Conservation (phyloP, 2,888 invertebrate species). For the Cephalotes varians region DNA sequence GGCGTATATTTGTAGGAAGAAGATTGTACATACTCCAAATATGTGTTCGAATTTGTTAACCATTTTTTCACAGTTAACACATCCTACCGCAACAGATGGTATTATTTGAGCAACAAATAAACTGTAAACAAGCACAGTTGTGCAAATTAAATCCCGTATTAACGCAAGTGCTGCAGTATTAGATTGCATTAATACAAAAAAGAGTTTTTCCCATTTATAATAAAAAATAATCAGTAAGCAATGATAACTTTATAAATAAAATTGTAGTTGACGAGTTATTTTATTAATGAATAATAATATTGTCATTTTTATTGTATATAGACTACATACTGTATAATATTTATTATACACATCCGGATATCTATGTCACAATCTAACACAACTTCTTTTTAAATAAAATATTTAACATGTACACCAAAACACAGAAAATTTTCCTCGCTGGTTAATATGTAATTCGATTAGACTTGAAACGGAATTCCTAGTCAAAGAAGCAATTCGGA, state of each 20-base stretch:
- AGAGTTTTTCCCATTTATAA: background rate
- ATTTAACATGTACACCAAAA: background rate
- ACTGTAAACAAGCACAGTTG: background rate
- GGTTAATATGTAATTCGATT: conserved; percentile 13
- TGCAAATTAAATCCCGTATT: background rate
- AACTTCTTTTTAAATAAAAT: background rate
- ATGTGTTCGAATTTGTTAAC: background rate
- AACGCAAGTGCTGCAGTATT: background rate
- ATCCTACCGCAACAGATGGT: background rate
- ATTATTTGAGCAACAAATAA: conserved; percentile 4
- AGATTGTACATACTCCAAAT: conserved; percentile 19
- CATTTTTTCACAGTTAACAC: background rate
- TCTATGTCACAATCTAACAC: background rate
- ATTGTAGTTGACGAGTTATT: background rate
- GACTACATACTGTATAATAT: background rate
- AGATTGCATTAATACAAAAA: background rate
- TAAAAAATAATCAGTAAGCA: background rate
- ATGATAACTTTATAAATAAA: background rate
- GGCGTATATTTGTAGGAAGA: background rate
- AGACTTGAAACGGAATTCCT: background rate
- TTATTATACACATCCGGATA: background rate
- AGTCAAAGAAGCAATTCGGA: background rate
- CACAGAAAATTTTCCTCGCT: background rate
- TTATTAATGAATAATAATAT: background rate
- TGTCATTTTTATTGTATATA: background rate